phyloP scores from a whole-genome alignment of 2,113 vertebrate species.

The Sitta europaea region DNA sequence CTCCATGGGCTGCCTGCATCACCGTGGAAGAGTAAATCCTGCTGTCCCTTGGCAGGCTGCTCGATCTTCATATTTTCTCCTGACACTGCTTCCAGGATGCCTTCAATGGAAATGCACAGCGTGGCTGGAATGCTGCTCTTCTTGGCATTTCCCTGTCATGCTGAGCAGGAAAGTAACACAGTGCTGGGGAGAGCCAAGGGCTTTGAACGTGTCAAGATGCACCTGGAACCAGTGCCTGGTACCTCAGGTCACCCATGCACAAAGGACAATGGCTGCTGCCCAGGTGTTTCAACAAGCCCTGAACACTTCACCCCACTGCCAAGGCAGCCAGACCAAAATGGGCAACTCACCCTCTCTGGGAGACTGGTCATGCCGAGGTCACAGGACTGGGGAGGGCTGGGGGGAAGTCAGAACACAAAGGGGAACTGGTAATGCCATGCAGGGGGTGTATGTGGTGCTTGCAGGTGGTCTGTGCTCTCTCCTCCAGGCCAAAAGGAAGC shows the following conservation, averaged over 20 bases:
- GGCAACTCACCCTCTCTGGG: neutral
- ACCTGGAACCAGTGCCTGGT: neutral
- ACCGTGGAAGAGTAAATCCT: neutral
- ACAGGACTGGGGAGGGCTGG: fast-evolving
- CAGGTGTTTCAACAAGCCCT: slow-evolving; percentile 35
- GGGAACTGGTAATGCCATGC: fast-evolving
- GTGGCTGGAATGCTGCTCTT: neutral
- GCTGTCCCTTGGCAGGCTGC: neutral
- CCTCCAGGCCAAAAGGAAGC: neutral
- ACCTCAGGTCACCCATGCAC: neutral
- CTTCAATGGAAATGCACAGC: neutral
- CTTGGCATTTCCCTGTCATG: neutral
- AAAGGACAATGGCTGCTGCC: slow-evolving; percentile 10
- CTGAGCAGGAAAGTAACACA: neutral
- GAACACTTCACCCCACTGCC: neutral
- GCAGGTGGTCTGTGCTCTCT: fast-evolving
- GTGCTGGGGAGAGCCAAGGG: neutral
- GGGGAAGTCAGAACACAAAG: neutral
- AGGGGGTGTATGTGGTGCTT: fast-evolving
- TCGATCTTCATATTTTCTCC: neutral
- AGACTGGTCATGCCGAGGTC: neutral
- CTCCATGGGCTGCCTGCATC: neutral
- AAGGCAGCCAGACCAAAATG: neutral
- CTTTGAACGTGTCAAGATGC: neutral
- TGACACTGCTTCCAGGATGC: neutral